Percentiles rank a stretch among this genome's conserved stretches.
phyloP scores from a whole-genome alignment of 2,888 invertebrate species.

The Stenurella melanura region DNA sequence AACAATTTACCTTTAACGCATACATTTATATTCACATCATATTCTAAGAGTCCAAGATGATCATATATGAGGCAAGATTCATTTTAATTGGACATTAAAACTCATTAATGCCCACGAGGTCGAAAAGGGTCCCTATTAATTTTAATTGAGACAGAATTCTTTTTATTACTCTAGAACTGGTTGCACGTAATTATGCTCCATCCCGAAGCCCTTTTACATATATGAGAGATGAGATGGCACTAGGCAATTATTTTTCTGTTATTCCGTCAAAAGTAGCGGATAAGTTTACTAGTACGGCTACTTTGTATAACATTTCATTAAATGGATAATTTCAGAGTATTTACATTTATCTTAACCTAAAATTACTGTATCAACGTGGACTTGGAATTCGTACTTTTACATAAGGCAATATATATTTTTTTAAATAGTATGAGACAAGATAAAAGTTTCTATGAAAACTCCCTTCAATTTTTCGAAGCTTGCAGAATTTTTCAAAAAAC shows the following conservation, averaged over 20 bases:
- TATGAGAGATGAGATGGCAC: background rate
- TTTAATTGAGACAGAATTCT: background rate
- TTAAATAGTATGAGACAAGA: too few relatives aligned
- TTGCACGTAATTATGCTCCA: background rate
- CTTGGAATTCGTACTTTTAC: too few relatives aligned
- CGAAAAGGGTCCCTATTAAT: background rate
- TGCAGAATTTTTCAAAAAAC: too few relatives aligned
- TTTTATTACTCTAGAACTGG: background rate
- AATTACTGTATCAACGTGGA: too few relatives aligned
- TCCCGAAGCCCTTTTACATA: background rate
- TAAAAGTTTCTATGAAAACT: too few relatives aligned
- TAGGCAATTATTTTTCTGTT: background rate
- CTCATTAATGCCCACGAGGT: background rate
- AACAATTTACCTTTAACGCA: too few relatives aligned
- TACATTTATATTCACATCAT: too few relatives aligned
- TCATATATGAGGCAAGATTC: too few relatives aligned
- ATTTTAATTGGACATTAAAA: background rate
- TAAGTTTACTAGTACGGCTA: background rate
- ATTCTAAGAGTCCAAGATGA: too few relatives aligned
- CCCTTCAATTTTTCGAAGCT: too few relatives aligned
- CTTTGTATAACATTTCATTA: background rate
- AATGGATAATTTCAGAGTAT: background rate
- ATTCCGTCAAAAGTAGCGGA: background rate
- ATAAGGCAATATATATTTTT: too few relatives aligned
- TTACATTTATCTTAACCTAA: too few relatives aligned